Evolutionary conservation across 2,888 invertebrate species (phyloP), one percentile per base, ranked within the genome.

Genomic region (Rotaria magnacalcarata): DNA sequence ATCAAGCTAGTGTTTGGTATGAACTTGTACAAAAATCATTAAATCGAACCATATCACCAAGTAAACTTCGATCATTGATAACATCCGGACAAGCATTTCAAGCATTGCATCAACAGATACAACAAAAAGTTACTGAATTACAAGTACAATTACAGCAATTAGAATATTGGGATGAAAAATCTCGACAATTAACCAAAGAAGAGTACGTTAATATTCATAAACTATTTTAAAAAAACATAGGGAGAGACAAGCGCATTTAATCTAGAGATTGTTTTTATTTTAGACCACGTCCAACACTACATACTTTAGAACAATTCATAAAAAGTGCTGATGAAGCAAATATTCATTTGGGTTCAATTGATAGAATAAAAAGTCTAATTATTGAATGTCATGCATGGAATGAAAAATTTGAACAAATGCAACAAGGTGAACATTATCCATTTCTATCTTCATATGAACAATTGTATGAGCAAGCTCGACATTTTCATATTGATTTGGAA

Each of bases 141-240:
- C 80, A 80, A 80, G 6, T n/a, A 43, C 80, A 80, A 80, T 47
- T 80, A 47, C 43, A 80, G n/a, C 47, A 47, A 80, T 47, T 47
- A 47, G 80, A 80, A 80, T 80, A 19, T 47, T 80, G 80, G 80
- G 80, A 80, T n/a, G 80, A 80, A n/a, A 80, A 80, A 80, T 80
- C 24, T 47, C 80, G 80, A 80, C 47, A 47, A 47, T n/a, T 80
- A n/a, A 80, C 47, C 2, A 80, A 80, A 80, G 47, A 80, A 21
- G 80, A 80, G 80, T 80, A 24, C n/a, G 80, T 80, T 47, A 43
- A 47, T 50, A 50, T 50, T 50, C 10, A 50, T 50, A 5, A 50
- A 50, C 14, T 50, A 50, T 50, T 50, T 50, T 8, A 50, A 50
- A 50, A 50, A 52, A 52, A 52, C 52, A 52, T 52, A 50, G 50